Evolutionary conservation across 2,113 vertebrate genomes (phyloP).

Genomic region (Aythya baeri): DNA sequence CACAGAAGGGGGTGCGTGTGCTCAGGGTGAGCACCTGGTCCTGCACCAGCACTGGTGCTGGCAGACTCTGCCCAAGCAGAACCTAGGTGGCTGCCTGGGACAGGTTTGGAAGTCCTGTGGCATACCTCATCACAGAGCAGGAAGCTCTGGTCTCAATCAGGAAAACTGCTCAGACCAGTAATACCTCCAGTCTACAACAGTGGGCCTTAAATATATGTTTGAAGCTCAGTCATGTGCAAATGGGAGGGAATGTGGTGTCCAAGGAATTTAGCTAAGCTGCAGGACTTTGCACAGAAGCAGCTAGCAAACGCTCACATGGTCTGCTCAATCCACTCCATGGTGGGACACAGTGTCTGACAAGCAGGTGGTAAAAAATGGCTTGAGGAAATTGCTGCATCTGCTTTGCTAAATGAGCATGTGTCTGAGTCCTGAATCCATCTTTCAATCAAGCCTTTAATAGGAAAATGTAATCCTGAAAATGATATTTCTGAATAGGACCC

Average conservation of each 20-base stretch:
- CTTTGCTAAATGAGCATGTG: conserved; percentile 25
- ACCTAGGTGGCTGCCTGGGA: not conserved
- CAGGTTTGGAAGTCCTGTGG: not conserved
- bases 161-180: not conserved
- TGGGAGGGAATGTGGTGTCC: not conserved
- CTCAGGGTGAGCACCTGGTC: not conserved
- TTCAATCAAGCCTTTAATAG: conserved; percentile 15
- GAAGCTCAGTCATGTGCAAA: not conserved
- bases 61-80: not conserved
- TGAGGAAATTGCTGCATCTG: conserved; percentile 22
- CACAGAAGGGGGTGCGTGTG: not conserved
- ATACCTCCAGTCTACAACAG: not conserved
- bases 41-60: not conserved
- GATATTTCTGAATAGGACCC: not conserved
- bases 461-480: not conserved
- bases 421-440: conserved; percentile 22
- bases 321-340: not conserved
- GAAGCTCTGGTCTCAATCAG: not conserved
- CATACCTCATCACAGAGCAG: not conserved
- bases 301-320: rapidly evolving
- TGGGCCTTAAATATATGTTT: not conserved
- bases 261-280: conserved; percentile 1
- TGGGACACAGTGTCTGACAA: not conserved
- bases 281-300: not conserved
- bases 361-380: conserved; percentile 42